Conservation (phyloP, 2,113 vertebrate species). For the Tinamus guttatus region DNA sequence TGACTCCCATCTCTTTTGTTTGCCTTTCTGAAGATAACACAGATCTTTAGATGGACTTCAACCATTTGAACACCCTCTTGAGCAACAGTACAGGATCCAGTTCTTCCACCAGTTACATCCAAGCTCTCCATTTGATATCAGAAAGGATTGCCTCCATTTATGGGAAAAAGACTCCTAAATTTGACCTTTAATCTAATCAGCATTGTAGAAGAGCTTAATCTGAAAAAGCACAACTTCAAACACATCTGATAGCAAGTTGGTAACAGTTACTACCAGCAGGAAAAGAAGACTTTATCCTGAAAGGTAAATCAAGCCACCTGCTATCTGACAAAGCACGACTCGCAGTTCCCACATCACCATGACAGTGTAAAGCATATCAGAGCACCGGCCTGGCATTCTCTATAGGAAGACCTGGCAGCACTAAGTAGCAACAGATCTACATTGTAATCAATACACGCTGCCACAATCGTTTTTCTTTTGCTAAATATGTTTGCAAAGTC, state of each 20-base stretch:
- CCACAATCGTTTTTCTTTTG: not conserved
- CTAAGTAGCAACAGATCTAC: not conserved
- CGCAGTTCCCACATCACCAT: not conserved
- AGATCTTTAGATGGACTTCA: not conserved
- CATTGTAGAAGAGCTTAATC: not conserved
- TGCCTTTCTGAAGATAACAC: not conserved
- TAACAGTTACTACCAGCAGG: not conserved
- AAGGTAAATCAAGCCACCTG: not conserved
- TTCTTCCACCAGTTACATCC: not conserved
- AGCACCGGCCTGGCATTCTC: not conserved
- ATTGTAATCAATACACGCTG: not conserved
- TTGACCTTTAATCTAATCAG: not conserved
- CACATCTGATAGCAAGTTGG: not conserved
- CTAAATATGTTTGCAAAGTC: not conserved
- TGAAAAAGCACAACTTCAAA: not conserved
- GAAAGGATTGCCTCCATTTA: not conserved
- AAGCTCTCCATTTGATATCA: not conserved
- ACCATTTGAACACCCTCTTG: conserved; percentile 3
- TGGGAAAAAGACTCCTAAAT: not conserved
- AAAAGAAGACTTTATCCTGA: not conserved
- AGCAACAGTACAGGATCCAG: conserved; percentile 9
- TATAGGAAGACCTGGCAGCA: not conserved
- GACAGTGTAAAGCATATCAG: not conserved
- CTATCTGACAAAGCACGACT: not conserved
- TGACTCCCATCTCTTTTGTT: conserved; percentile 34